A percentile compares a stretch with the other conserved stretches of the same genome.
Conservation (phyloP, 2,888 invertebrate genomes). For the Polyommatus iphigenia region DNA sequence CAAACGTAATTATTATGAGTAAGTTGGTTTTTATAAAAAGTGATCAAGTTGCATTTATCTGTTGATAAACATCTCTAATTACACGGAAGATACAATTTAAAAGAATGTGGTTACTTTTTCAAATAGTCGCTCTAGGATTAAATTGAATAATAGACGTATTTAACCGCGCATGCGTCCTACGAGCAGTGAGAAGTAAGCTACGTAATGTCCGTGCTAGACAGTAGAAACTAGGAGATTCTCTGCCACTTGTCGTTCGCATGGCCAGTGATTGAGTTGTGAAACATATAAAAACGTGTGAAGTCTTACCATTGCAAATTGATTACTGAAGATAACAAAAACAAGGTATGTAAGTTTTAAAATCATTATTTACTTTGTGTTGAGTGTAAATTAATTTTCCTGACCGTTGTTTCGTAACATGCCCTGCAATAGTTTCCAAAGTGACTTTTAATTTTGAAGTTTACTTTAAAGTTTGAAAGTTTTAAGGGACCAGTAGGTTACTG, state of each 20-base stretch:
- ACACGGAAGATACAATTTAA: not conserved
- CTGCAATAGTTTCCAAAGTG: conserved; percentile 8
- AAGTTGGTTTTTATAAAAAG: not conserved
- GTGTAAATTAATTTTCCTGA: not conserved
- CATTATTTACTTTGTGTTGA: not conserved
- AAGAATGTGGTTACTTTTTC: conserved; percentile 11
- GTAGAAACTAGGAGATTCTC: conserved; percentile 37
- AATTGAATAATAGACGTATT: conserved; percentile 62
- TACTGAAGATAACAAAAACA: conserved; percentile 14
- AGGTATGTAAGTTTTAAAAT: conserved; percentile 3
- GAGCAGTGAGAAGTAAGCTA: conserved; percentile 58
- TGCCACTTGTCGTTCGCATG: conserved; percentile 40
- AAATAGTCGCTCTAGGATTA: conserved; percentile 48
- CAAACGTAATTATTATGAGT: not conserved
- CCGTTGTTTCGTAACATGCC: conserved; percentile 3
- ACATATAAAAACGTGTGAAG: conserved; percentile 15
- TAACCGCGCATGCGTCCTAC: conserved; percentile 61
- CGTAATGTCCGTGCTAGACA: conserved; percentile 38
- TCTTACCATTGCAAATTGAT: conserved; percentile 16
- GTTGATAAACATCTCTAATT: not conserved
- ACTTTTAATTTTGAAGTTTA: conserved; percentile 12
- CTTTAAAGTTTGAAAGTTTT: conserved; percentile 26
- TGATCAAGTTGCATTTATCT: not conserved
- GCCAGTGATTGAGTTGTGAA: conserved; percentile 35
- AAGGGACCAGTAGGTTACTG: not conserved